These are phyloP conservation scores for Drosophila prolongata DNA, from an alignment of 2,888 invertebrate species.

Conservation along the genomic window DNA sequence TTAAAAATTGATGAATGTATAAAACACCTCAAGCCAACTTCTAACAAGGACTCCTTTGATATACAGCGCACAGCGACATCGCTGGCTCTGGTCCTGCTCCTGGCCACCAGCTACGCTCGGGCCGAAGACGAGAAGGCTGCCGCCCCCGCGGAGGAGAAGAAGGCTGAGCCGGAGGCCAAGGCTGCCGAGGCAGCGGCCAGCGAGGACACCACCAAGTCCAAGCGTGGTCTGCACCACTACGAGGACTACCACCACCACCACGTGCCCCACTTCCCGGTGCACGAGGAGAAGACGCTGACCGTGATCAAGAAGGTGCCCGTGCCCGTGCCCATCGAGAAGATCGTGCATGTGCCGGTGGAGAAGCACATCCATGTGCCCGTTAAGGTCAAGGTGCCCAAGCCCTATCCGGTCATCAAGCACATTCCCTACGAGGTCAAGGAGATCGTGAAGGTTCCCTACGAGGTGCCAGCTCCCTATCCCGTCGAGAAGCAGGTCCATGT, in stretches of 20 bases:
- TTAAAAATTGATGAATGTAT: too few relatives aligned
- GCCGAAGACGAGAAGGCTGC: slow-evolving; percentile 86
- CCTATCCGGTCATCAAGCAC: slow-evolving; percentile 89
- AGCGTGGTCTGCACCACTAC: slow-evolving; percentile 89
- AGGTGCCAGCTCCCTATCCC: slow-evolving; percentile 91
- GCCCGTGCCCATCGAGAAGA: slow-evolving; percentile 89
- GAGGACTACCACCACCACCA: slow-evolving; percentile 83
- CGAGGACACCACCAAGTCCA: slow-evolving; percentile 89
- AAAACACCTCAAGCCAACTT: not conserved
- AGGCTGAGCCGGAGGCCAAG: slow-evolving; percentile 81
- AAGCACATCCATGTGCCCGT: slow-evolving; percentile 87
- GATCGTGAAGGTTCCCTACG: slow-evolving; percentile 91
- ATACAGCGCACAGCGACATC: slow-evolving; percentile 83
- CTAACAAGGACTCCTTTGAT: not conserved
- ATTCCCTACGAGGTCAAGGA: slow-evolving; percentile 91
- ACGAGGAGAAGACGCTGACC: slow-evolving; percentile 88
- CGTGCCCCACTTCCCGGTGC: slow-evolving; percentile 81
- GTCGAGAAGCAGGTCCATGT: slow-evolving; percentile 91
- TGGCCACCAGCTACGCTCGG: slow-evolving; percentile 84
- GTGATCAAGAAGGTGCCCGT: slow-evolving; percentile 90
- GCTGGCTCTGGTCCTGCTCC: slow-evolving; percentile 86
- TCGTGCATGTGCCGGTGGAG: slow-evolving; percentile 87
- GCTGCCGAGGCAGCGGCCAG: slow-evolving; percentile 82
- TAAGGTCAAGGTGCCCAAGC: slow-evolving; percentile 88
- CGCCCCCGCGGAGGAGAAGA: slow-evolving; percentile 85